These are phyloP conservation scores for Vulpes lagopus DNA, from an alignment of 2,113 vertebrate genomes.

Conservation along the genomic window DNA sequence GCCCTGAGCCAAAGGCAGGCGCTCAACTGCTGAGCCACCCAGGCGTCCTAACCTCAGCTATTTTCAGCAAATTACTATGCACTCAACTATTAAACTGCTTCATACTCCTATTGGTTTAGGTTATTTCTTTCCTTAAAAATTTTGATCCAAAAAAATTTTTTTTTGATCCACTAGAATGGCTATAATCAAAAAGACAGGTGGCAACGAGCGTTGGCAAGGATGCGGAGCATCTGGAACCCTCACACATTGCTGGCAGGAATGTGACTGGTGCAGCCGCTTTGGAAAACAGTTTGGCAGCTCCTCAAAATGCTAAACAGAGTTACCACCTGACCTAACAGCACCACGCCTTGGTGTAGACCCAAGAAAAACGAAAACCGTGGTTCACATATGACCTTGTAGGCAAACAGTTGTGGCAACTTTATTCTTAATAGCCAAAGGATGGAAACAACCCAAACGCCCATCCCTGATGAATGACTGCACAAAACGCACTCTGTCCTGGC, in stretches of 20 bases:
- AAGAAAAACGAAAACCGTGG: background rate
- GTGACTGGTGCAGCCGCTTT: background rate
- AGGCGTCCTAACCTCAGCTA: background rate
- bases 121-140: constrained; percentile 22
- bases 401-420: background rate
- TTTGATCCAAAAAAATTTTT: background rate
- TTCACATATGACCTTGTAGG: background rate
- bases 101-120: background rate
- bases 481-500: background rate
- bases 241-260: background rate
- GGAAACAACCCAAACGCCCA: background rate
- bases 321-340: background rate
- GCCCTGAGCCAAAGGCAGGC: no score
- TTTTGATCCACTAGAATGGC: background rate
- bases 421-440: background rate
- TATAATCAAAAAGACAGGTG: background rate
- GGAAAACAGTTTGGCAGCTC: background rate
- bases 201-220: background rate
- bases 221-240: background rate
- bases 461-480: background rate
- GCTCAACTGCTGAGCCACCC: no score
- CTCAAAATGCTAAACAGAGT: background rate
- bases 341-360: background rate
- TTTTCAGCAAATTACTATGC: background rate
- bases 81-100: background rate